phyloP scores from a whole-genome alignment of 2,888 invertebrate genomes.

The Drosophila mulleri region DNA sequence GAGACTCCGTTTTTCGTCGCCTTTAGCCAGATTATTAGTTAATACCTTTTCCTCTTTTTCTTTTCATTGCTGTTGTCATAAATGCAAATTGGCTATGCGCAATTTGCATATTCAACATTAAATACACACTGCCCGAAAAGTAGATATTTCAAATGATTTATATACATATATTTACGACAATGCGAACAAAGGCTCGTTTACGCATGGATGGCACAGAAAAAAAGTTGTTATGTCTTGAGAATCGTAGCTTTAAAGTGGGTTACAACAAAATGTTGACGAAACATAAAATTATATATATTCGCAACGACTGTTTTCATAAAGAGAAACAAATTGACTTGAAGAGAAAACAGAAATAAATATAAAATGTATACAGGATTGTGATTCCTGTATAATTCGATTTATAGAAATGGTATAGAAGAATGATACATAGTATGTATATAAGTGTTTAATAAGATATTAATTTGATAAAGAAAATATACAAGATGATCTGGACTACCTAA shows the following conservation, averaged over 20 bases:
- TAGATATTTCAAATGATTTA: slow-evolving; percentile 27
- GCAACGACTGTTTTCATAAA: not conserved
- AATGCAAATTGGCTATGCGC: slow-evolving; percentile 76
- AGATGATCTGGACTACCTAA: too few relatives aligned
- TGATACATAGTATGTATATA: too few relatives aligned
- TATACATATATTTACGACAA: slow-evolving; percentile 17
- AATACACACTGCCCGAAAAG: slow-evolving; percentile 45
- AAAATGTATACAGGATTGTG: too few relatives aligned
- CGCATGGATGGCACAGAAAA: not conserved
- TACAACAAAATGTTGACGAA: not conserved
- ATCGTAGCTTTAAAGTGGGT: not conserved
- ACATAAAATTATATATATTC: not conserved
- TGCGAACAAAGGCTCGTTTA: slow-evolving; percentile 7
- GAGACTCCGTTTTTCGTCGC: slow-evolving; percentile 34
- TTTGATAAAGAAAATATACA: too few relatives aligned
- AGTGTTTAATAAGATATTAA: too few relatives aligned
- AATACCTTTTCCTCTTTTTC: slow-evolving; percentile 51
- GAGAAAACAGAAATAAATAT: not conserved
- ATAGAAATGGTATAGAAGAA: too few relatives aligned
- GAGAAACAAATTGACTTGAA: not conserved
- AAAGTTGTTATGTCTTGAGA: not conserved
- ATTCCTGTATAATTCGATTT: too few relatives aligned
- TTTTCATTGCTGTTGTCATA: slow-evolving; percentile 53
- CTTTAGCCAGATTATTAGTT: slow-evolving; percentile 73
- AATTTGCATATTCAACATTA: slow-evolving; percentile 81